These are phyloP conservation scores for Orientallactaga sibirica DNA, from an alignment of 2,797 vertebrate genomes.

Conservation along the genomic window DNA sequence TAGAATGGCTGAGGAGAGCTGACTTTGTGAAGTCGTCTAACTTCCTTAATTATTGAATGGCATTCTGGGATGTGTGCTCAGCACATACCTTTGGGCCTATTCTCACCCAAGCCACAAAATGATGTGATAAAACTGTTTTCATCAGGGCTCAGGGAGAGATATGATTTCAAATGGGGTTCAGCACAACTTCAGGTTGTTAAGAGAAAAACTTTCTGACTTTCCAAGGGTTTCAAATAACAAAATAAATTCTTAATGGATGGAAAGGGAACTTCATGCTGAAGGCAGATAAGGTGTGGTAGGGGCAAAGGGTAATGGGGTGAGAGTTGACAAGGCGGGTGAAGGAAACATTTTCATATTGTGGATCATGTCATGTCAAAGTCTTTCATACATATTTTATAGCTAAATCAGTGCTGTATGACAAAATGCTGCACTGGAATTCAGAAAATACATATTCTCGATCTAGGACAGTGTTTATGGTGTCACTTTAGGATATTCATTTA, in stretches of 20 bases:
- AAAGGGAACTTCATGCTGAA: conserved; percentile 53
- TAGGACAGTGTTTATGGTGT: background rate
- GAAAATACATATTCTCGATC: conserved; percentile 38
- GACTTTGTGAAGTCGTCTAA: conserved; percentile 75
- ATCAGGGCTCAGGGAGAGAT: conserved; percentile 41
- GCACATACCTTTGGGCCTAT: background rate
- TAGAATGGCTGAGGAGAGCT: conserved; percentile 82
- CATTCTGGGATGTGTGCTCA: conserved; percentile 37
- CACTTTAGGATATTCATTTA: conserved; percentile 25
- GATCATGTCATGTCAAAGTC: background rate
- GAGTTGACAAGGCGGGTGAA: background rate
- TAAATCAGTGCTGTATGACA: conserved; percentile 6
- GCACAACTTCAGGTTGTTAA: conserved; percentile 26
- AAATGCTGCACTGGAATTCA: background rate
- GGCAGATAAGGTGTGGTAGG: background rate
- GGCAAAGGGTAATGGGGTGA: background rate
- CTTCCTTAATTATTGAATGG: conserved; percentile 73
- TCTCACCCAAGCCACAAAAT: conserved; percentile 46
- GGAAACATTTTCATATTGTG: conserved; percentile 41
- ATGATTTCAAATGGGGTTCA: conserved; percentile 51
- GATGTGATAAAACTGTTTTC: conserved; percentile 56
- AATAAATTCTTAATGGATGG: conserved; percentile 37
- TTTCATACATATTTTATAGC: conserved; percentile 22
- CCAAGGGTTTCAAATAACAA: conserved; percentile 18
- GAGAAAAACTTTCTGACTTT: conserved; percentile 39